Conservation (phyloP, 2,888 invertebrate species). For the Drosophila differens region DNA sequence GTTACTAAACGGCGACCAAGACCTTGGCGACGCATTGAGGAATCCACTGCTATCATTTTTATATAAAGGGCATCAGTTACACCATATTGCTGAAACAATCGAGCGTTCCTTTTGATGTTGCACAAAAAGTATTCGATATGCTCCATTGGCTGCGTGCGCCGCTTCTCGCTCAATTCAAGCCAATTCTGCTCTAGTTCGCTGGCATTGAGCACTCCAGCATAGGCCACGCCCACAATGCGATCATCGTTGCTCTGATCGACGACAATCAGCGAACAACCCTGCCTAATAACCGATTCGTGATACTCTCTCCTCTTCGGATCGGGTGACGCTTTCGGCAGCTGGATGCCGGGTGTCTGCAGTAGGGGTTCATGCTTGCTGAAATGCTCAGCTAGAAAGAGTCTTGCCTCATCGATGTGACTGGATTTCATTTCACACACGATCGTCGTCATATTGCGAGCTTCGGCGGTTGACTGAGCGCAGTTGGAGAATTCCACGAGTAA, state of each 20-base stretch:
- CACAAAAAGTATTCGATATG: conserved; percentile 63
- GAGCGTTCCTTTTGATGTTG: conserved; percentile 62
- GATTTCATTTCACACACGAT: conserved; percentile 33
- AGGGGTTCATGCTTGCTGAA: conserved; percentile 58
- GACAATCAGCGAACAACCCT: conserved; percentile 55
- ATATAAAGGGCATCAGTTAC: conserved; percentile 56
- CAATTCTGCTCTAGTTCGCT: conserved; percentile 43
- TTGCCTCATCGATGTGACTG: conserved; percentile 37
- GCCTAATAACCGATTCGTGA: conserved; percentile 22
- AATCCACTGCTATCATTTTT: conserved; percentile 55
- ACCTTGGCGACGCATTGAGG: conserved; percentile 52
- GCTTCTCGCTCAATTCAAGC: conserved; percentile 9
- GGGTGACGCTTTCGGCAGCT: background rate
- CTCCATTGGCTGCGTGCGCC: conserved; percentile 35
- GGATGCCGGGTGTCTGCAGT: conserved; percentile 26
- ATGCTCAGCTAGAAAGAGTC: conserved; percentile 39
- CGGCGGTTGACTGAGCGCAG: too few species aligned
- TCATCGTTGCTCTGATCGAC: conserved; percentile 32
- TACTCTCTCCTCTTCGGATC: conserved; percentile 9
- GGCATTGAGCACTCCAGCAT: conserved; percentile 29
- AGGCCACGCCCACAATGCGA: conserved; percentile 55
- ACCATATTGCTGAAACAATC: conserved; percentile 52
- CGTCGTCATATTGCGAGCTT: conserved; percentile 27
- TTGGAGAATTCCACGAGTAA: background rate
- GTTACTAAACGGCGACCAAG: conserved; percentile 66